Evolutionary conservation across 2,888 invertebrate species (phyloP).

Genomic region (Dasysyrphus albostriatus): DNA sequence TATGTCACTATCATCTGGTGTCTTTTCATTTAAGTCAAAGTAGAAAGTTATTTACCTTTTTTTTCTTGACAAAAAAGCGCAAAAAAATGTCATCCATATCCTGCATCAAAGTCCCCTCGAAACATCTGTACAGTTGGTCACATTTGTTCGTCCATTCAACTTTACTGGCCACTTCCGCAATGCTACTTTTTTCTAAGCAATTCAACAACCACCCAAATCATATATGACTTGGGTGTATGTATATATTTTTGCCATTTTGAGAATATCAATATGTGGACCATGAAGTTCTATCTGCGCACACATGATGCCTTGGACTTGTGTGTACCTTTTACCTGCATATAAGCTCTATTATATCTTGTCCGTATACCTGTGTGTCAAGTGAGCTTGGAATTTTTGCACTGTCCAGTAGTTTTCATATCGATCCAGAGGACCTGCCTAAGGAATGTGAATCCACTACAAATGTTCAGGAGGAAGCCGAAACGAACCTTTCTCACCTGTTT

Average conservation of each 20-base stretch:
- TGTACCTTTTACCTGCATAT: constrained; percentile 5
- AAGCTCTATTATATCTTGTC: neutral
- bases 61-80: neutral
- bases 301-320: constrained; percentile 7
- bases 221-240: neutral
- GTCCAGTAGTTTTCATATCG: constrained; percentile 64
- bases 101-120: constrained; percentile 48
- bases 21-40: constrained; percentile 3
- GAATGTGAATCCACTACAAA: constrained; percentile 28
- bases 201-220: neutral
- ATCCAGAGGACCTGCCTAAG: constrained; percentile 34
- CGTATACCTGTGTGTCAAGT: constrained; percentile 49
- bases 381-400: constrained; percentile 57
- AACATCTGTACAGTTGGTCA: constrained; percentile 55
- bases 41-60: constrained; percentile 3
- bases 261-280: constrained; percentile 44
- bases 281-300: constrained; percentile 45
- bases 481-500: constrained; percentile 43
- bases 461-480: constrained; percentile 19
- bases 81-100: constrained; percentile 46
- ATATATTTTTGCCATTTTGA: constrained; percentile 6
- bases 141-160: constrained; percentile 63
- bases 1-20: neutral
- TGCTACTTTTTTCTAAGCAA: neutral
- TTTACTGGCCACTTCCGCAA: constrained; percentile 50